Evolutionary conservation across 2,888 invertebrate genomes (phyloP).

Genomic region (Coenonympha glycerion): DNA sequence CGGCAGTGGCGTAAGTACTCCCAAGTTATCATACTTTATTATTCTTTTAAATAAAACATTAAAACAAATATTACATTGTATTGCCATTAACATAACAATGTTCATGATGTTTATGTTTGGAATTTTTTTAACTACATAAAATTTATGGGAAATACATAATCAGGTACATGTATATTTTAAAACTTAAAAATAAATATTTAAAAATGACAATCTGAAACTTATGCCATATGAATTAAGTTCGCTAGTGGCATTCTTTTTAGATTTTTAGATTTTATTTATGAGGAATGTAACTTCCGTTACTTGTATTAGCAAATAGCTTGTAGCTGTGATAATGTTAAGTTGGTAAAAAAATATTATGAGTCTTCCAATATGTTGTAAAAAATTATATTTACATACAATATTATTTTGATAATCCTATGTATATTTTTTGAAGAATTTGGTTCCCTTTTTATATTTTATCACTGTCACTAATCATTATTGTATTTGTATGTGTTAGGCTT

Average conservation of each 20-base stretch:
- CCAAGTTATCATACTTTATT: too few relatives aligned
- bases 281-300: neutral
- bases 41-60: too few relatives aligned
- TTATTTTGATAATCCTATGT: neutral
- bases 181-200: neutral
- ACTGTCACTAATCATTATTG: neutral
- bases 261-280: neutral
- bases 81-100: too few relatives aligned
- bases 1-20: too few relatives aligned
- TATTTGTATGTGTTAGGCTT: neutral
- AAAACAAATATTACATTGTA: too few relatives aligned
- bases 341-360: neutral
- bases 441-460: neutral
- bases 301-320: too few relatives aligned
- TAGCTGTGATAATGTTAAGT: slow-evolving; percentile 1
- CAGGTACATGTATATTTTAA: too few relatives aligned
- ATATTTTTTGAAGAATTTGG: neutral
- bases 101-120: too few relatives aligned
- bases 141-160: too few relatives aligned
- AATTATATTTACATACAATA: neutral
- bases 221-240: neutral
- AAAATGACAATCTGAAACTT: neutral
- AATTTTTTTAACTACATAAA: too few relatives aligned
- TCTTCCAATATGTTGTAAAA: neutral
- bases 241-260: neutral